A percentile compares a stretch with the other conserved stretches of the same genome.
phyloP scores from a whole-genome alignment of 1,140 invertebrate genomes.

The Colletes latitarsis region DNA sequence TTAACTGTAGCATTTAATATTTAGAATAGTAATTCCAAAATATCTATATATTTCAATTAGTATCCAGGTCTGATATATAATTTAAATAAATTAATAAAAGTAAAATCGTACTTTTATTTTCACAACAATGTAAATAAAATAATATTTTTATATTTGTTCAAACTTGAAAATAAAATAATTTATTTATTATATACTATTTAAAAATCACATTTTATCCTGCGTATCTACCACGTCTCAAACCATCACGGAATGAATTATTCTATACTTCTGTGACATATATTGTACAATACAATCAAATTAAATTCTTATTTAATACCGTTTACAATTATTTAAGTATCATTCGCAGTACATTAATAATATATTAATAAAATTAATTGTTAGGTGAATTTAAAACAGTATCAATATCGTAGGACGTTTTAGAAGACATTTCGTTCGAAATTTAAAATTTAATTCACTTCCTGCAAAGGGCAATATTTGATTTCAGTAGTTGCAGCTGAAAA shows the following conservation, averaged over 20 bases:
- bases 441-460: conserved; percentile 13
- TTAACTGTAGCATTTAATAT: no score
- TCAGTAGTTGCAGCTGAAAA: conserved; percentile 62
- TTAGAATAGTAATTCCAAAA: no score
- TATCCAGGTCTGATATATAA: no score
- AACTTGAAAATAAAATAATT: no score
- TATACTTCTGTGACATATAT: not conserved
- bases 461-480: conserved; percentile 13
- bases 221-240: not conserved
- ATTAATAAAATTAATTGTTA: not conserved
- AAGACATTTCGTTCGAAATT: not conserved
- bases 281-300: conserved; percentile 17
- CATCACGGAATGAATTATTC: not conserved
- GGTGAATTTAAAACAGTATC: not conserved
- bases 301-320: not conserved
- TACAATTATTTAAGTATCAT: not conserved
- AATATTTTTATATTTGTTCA: no score
- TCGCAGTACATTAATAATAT: not conserved
- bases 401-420: not conserved
- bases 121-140: no score
- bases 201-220: no score
- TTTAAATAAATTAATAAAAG: no score
- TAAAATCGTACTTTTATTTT: no score
- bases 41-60: no score
- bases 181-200: no score